Conservation (phyloP, 2,113 vertebrate genomes). For the Salminus brasiliensis region DNA sequence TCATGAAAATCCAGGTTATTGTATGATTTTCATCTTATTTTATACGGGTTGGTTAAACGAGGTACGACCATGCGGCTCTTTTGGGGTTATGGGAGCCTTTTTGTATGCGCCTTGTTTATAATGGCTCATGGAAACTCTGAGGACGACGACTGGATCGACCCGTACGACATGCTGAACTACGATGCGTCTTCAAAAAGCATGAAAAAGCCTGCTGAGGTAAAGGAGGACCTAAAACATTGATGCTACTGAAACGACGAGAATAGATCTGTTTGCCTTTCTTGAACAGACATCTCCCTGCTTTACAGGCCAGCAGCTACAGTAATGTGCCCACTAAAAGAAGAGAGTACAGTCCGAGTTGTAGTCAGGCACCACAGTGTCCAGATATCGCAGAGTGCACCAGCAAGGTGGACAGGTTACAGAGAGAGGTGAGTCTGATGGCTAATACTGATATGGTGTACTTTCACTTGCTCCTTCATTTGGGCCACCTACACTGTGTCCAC, state of each 20-base stretch:
- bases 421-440: constrained; percentile 58
- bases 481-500: too few species aligned
- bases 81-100: background rate
- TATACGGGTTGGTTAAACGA: background rate
- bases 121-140: background rate
- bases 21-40: too few species aligned
- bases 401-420: constrained; percentile 52
- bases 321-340: constrained; percentile 71
- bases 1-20: too few species aligned
- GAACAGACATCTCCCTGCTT: background rate
- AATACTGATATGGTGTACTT: background rate
- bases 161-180: constrained; percentile 74
- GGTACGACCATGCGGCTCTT: background rate
- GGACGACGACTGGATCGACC: constrained; percentile 69
- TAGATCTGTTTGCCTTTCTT: background rate
- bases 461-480: background rate
- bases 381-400: constrained; percentile 49
- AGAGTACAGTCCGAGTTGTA: constrained; percentile 45
- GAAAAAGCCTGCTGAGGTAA: constrained; percentile 67
- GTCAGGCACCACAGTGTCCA: constrained; percentile 26
- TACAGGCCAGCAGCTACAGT: constrained; percentile 57
- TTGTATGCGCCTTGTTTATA: background rate
- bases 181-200: constrained; percentile 65
- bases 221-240: background rate
- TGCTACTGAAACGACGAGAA: background rate